These are phyloP conservation scores for Tokudaia tokunoshimensis DNA, from an alignment of 2,797 vertebrate genomes.

Conservation along the genomic window DNA sequence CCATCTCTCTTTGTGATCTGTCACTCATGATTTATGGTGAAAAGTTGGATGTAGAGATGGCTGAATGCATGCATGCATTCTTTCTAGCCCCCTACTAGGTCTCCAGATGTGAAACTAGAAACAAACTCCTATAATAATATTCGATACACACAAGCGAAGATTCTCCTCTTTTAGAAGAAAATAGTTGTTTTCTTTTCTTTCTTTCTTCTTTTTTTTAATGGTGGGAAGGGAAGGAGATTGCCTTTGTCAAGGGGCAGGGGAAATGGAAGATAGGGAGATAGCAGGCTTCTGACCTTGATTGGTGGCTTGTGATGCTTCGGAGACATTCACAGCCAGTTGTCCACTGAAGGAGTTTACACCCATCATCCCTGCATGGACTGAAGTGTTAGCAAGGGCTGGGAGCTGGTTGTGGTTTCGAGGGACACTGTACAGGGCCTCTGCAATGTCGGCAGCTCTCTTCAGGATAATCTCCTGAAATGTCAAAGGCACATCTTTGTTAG, in stretches of 20 bases:
- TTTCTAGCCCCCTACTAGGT: background rate
- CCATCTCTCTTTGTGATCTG: conserved; percentile 56
- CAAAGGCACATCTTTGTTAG: background rate
- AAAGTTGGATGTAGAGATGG: conserved; percentile 30
- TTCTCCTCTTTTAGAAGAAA: background rate
- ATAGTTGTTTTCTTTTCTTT: background rate
- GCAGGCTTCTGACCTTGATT: conserved; percentile 94
- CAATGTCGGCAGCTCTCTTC: conserved; percentile 97
- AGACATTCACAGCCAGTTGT: conserved; percentile 98
- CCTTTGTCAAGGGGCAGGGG: background rate
- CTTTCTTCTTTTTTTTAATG: background rate
- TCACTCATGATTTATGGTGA: conserved; percentile 58
- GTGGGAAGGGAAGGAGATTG: background rate
- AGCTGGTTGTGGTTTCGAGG: conserved; percentile 98
- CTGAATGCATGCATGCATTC: background rate
- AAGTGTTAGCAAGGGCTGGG: conserved; percentile 93
- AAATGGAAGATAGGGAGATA: background rate
- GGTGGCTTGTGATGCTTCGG: conserved; percentile 95
- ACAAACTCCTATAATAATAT: background rate
- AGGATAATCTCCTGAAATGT: conserved; percentile 95
- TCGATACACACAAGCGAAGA: background rate
- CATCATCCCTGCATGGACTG: conserved; percentile 97
- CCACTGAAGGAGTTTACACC: conserved; percentile 97
- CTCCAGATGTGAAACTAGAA: background rate
- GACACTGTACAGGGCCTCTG: conserved; percentile 97